A percentile compares a stretch with the other conserved stretches of the same genome.
Evolutionary conservation across 1,140 invertebrate genomes (phyloP).

Genomic region (Ridgeia piscesae): DNA sequence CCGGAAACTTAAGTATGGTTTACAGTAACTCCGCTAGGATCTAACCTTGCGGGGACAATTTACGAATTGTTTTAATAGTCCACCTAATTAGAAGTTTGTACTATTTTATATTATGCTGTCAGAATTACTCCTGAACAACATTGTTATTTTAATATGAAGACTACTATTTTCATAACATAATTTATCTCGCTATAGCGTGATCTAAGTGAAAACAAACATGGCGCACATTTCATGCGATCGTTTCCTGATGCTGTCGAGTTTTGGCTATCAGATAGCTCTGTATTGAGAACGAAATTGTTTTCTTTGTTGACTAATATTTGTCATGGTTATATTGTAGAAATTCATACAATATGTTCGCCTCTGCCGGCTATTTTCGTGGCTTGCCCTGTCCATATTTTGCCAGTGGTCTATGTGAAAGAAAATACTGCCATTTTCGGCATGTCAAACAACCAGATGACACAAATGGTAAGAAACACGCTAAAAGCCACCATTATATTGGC

Average conservation of each 20-base stretch:
- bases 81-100: neutral
- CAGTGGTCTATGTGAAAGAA: conserved; percentile 76
- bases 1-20: neutral
- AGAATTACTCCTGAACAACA: neutral
- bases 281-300: neutral
- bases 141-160: neutral
- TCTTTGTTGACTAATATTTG: neutral
- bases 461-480: neutral
- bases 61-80: neutral
- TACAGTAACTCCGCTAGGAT: neutral
- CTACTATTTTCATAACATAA: neutral
- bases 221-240: neutral
- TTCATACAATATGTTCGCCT: conserved; percentile 72
- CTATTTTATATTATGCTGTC: neutral
- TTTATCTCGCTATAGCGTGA: neutral
- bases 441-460: conserved; percentile 8
- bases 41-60: neutral
- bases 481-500: neutral
- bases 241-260: neutral
- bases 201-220: neutral
- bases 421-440: conserved; percentile 87
- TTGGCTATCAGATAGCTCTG: neutral
- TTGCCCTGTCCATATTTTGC: conserved; percentile 82
- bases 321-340: neutral
- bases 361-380: conserved; percentile 80